Evolutionary conservation across 2,888 invertebrate species (phyloP), one percentile per base, ranked within the genome.

Genomic region (Anodontia alba): DNA sequence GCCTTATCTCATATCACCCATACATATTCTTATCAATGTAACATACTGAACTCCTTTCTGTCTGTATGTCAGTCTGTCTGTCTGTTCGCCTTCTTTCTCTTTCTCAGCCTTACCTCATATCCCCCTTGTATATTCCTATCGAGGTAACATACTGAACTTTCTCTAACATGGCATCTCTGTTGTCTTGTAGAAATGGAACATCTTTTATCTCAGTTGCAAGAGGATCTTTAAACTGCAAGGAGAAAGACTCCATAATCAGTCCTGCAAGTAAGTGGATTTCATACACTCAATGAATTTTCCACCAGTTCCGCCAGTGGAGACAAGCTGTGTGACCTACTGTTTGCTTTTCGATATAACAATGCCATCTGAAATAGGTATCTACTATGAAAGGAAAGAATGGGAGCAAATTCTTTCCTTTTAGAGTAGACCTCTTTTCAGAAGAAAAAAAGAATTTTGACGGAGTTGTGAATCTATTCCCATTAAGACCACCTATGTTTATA

Each of bases 111-210:
- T 81, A 92, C 92, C 92, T 89, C 31, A 92, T 83, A 26, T 90
- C 90, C 0, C 91, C 84, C 73, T 85, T 87, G 81, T 90, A 92
- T 36, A 92, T 91, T 10, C 92, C 92, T 29, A 92, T 74, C 26
- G 89, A 88, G 46, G 90, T 90, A 17, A 92, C 76, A 57, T 89
- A 89, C 73, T 92, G 92, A 8, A 92, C 88, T 80, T 92, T 92
- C 54, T 92, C 92, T 38, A 92, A 43, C 89, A 92, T 90, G 0
- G 91, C 83, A 46, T 90, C 91, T 33, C 80, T 80, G 26, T 79
- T 83, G 43, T 87, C 88, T 1, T 86, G 84, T 29, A 92, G 74
- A 77, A 92, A 92, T 0, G 92, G 91, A 8, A 92, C 67, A 26
- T 81, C 82, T 23, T 71, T 77, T 1, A 86, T 80, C 49, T 91